Base-by-base conservation (phyloP, 2,113 vertebrate species). In the Calypte anna region DNA sequence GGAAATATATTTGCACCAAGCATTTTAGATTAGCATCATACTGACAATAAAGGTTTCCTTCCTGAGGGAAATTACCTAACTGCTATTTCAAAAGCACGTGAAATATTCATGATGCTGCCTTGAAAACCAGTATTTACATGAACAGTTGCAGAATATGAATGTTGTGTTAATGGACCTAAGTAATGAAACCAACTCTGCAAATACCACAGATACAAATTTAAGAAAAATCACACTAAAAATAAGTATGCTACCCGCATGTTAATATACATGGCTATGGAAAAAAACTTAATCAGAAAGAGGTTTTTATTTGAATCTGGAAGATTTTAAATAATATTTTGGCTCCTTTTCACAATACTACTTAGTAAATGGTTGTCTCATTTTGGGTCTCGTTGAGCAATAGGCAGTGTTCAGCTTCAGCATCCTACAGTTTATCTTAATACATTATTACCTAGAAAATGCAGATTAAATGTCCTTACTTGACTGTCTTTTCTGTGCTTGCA, bases 141-240 rank as follows among this genome's bases (percentile, higher is more conserved):
- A 92, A 89, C 69, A 57, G n/a, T 33, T 84, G 58, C n/a, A 78
- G 94, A 94, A 92, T 89, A 86, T 61, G 94, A 91, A 92, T 90
- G 73, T 33, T 84, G 50, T 58, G 64, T 91, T 94, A 84, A 78
- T 64, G 61, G 93, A 89, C 46, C 62, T 22, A 78, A 73, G 53
- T 75, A 86, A 53, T 61, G 36, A 25, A 89, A 78, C 61, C 63
- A 88, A 55, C 36, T 83, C 66, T 48, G 38, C 31, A 86, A 89
- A 81, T 44, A 72, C 9, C 21, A 53, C 17, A 48, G 73, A 15
- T 75, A 27, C 61, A 86, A 91, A 92, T 57, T 36, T 44, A 78
- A 51, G 19, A 68, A 72, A 96, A 91, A 63, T 86, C 70, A 90
- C 78, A 27, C 33, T 88, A 70, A 77, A 70, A 6, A 3, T 72